Percentiles rank a stretch among this genome's conserved stretches.
phyloP scores from a whole-genome alignment of 2,888 invertebrate genomes.

The Drosophila setosimentum region DNA sequence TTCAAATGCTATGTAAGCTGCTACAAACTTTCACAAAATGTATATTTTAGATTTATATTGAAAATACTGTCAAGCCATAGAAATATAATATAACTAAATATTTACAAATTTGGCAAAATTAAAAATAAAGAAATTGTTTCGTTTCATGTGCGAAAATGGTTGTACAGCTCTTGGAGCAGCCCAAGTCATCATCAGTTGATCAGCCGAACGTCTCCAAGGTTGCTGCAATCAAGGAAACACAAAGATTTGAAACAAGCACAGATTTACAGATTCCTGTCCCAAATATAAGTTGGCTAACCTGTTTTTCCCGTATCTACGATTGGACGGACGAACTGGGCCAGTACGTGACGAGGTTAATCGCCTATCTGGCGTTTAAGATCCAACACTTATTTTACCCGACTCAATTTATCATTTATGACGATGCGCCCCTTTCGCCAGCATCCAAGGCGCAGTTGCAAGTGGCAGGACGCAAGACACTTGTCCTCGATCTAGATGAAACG shows the following conservation, averaged over 20 bases:
- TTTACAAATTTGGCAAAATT: background rate
- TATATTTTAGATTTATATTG: background rate
- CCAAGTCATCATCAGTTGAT: constrained; percentile 10
- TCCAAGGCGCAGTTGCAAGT: background rate
- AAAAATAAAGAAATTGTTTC: background rate
- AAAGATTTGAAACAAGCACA: background rate
- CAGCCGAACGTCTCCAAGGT: constrained; percentile 5
- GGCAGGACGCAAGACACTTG: constrained; percentile 48
- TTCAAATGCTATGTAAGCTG: background rate
- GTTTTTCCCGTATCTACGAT: background rate
- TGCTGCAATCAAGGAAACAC: background rate
- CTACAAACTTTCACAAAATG: background rate
- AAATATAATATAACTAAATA: background rate
- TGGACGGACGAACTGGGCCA: constrained; percentile 38
- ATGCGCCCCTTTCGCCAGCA: constrained; percentile 37
- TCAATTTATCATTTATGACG: constrained; percentile 12
- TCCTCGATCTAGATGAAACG: constrained; percentile 66
- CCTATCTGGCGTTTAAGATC: constrained; percentile 18
- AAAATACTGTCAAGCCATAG: background rate
- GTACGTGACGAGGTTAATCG: constrained; percentile 21
- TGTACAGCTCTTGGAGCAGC: constrained; percentile 18
- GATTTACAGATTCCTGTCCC: background rate
- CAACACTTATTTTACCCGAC: background rate
- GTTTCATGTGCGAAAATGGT: constrained; percentile 33
- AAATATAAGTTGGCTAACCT: background rate